Conservation (phyloP, 2,113 vertebrate species). For the Hippocampus guttulatus region DNA sequence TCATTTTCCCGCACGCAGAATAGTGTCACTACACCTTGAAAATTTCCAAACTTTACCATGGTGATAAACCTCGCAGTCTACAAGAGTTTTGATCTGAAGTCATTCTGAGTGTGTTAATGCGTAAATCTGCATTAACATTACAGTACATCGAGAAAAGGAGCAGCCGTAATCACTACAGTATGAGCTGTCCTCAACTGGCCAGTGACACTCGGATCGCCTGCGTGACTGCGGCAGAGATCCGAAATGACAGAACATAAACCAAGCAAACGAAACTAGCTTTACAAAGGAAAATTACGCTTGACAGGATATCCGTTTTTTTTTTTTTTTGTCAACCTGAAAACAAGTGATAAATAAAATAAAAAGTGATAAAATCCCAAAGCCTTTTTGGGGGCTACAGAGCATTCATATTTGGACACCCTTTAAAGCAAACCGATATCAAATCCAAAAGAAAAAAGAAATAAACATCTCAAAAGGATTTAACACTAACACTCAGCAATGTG, state of each 20-base stretch:
- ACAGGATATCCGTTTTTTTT: not conserved
- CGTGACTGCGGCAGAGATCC: constrained; percentile 20
- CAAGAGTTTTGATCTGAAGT: constrained; percentile 21
- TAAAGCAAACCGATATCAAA: constrained; percentile 4
- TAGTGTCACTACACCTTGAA: not conserved
- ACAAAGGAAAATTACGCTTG: constrained; percentile 8
- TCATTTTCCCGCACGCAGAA: not conserved
- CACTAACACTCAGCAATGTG: not conserved
- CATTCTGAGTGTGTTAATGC: constrained; percentile 6
- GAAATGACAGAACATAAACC: constrained; percentile 26
- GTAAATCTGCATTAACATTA: constrained; percentile 25
- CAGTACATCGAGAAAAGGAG: constrained; percentile 33
- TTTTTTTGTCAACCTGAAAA: constrained; percentile 16
- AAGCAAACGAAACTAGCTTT: constrained; percentile 25
- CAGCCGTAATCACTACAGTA: constrained; percentile 32
- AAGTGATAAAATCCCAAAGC: constrained; percentile 36
- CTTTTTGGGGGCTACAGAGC: constrained; percentile 31
- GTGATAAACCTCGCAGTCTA: not conserved
- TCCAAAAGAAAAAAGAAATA: not conserved
- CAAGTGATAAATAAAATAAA: constrained; percentile 32
- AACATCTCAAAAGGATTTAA: not conserved
- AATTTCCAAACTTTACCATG: not conserved
- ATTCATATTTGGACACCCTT: constrained; percentile 10
- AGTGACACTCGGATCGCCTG: not conserved
- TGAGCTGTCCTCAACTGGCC: constrained; percentile 26